These are phyloP conservation scores for Sorex maritimensis DNA, from an alignment of 2,797 vertebrate species.

Conservation along the genomic window DNA sequence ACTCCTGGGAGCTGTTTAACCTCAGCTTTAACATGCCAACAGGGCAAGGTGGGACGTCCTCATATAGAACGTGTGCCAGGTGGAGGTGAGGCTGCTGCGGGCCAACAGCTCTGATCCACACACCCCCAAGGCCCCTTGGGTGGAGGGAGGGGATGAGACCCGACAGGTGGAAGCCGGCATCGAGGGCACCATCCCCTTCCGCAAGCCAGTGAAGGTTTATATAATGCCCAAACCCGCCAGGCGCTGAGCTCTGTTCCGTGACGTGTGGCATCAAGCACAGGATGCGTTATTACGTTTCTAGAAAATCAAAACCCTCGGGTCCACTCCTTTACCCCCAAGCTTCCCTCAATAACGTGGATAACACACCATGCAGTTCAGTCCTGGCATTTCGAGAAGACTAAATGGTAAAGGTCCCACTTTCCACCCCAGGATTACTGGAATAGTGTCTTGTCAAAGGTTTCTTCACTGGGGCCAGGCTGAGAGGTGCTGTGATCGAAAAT, in stretches of 20 bases:
- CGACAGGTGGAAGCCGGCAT: slow-evolving; percentile 91
- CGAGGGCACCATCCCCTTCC: slow-evolving; percentile 97
- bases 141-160: slow-evolving; percentile 91
- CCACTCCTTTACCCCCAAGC: not conserved
- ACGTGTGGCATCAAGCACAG: not conserved
- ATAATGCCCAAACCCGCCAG: slow-evolving; percentile 98
- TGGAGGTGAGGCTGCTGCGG: slow-evolving; percentile 96
- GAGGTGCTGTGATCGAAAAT: slow-evolving; percentile 11
- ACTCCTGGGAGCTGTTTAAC: too few species aligned
- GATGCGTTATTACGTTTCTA: not conserved
- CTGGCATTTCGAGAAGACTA: slow-evolving; percentile 41
- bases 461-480: slow-evolving; percentile 32
- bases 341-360: slow-evolving; percentile 76
- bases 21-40: too few species aligned
- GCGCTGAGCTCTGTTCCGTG: slow-evolving; percentile 88
- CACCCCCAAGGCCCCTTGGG: slow-evolving; percentile 91
- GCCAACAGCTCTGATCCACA: slow-evolving; percentile 93
- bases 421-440: slow-evolving; percentile 14
- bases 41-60: too few species aligned
- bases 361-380: slow-evolving; percentile 51
- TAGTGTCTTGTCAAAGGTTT: slow-evolving; percentile 48
- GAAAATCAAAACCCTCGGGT: slow-evolving; percentile 9
- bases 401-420: slow-evolving; percentile 20
- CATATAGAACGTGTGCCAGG: slow-evolving; percentile 89
- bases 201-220: slow-evolving; percentile 97